Conservation (phyloP, 2,113 vertebrate genomes). For the Aspiorhynchus laticeps region DNA sequence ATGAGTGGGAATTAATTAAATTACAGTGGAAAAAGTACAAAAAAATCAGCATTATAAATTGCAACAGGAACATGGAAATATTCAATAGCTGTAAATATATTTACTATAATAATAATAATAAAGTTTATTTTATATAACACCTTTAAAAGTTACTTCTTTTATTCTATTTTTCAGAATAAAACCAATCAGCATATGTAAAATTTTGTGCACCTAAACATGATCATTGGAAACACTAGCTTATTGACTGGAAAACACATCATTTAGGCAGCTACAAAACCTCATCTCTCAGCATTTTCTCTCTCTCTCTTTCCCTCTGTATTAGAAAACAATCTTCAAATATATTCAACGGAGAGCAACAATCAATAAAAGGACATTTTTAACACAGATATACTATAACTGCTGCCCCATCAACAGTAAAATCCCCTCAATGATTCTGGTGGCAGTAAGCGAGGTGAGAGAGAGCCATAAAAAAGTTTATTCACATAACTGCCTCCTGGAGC, state of each 20-base stretch:
- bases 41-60: too few relatives aligned
- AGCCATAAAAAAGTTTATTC: conserved; percentile 36
- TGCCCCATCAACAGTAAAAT: conserved; percentile 71
- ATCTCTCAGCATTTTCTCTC: conserved; percentile 40
- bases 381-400: conserved; percentile 70
- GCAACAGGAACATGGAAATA: neutral
- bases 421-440: conserved; percentile 37
- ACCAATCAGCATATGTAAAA: neutral
- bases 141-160: too few relatives aligned
- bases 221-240: neutral
- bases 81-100: neutral
- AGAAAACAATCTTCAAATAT: conserved; percentile 72
- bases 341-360: conserved; percentile 72
- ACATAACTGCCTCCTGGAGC: conserved; percentile 48
- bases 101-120: too few relatives aligned
- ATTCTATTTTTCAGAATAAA: neutral
- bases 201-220: neutral
- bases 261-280: too few relatives aligned
- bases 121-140: too few relatives aligned
- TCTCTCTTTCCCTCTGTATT: conserved; percentile 51
- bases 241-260: too few relatives aligned
- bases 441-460: conserved; percentile 33
- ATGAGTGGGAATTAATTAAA: neutral
- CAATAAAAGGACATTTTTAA: conserved; percentile 76
- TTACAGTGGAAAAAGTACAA: neutral